Percentiles rank a stretch among this genome's conserved stretches.
phyloP scores from a whole-genome alignment of 30 jellyfish, hydroid and myxozoan genomes.

The Hydractinia echinata region DNA sequence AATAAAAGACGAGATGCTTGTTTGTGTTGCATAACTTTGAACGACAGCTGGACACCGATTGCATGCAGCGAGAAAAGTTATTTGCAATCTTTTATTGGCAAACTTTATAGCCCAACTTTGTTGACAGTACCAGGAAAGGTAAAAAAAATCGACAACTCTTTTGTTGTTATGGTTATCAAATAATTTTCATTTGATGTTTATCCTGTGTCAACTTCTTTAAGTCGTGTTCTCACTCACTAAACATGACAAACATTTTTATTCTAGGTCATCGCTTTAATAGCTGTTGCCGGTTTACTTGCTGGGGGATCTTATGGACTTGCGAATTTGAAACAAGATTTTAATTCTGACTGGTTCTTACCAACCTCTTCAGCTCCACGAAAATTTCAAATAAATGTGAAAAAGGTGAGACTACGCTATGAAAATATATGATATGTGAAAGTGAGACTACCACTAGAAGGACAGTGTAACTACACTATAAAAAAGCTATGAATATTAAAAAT shows the following conservation, averaged over 20 bases:
- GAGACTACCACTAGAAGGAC: too few relatives aligned
- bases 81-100: slow-evolving; percentile 52
- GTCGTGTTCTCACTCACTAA: too few relatives aligned
- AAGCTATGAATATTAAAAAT: too few relatives aligned
- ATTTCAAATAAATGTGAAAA: not conserved
- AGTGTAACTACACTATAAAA: too few relatives aligned
- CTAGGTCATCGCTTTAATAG: slow-evolving; percentile 10
- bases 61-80: slow-evolving; percentile 48
- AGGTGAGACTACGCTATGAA: too few relatives aligned
- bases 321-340: slow-evolving; percentile 54
- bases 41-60: slow-evolving; percentile 48
- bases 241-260: not conserved
- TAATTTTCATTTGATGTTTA: too few relatives aligned
- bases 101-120: slow-evolving; percentile 36
- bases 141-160: slow-evolving; percentile 9
- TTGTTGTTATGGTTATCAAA: too few relatives aligned
- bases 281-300: slow-evolving; percentile 55
- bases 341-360: slow-evolving; percentile 71
- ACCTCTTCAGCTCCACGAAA: slow-evolving; percentile 56
- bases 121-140: slow-evolving; percentile 68
- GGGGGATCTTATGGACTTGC: slow-evolving; percentile 64
- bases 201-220: too few relatives aligned
- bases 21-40: slow-evolving; percentile 56
- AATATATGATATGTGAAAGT: too few relatives aligned
- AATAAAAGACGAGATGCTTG: slow-evolving; percentile 59